phyloP scores from a whole-genome alignment of 2,888 invertebrate genomes.

The Pseudococcus viburni region DNA sequence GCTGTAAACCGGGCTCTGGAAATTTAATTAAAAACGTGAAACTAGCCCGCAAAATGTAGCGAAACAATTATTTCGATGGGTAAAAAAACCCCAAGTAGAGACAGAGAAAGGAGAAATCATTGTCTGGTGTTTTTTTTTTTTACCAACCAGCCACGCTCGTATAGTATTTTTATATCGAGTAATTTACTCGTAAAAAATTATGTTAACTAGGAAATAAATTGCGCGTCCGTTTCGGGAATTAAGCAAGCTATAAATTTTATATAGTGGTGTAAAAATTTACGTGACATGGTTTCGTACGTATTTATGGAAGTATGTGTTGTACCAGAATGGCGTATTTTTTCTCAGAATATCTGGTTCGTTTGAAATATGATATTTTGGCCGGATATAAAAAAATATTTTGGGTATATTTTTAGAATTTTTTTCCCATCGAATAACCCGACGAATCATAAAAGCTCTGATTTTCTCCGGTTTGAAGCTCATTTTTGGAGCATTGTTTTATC shows the following conservation, averaged over 20 bases:
- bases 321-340: background rate
- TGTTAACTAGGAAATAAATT: constrained; percentile 54
- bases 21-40: constrained; percentile 58
- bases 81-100: background rate
- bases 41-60: constrained; percentile 57
- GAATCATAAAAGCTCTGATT: no score
- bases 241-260: constrained; percentile 35
- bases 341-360: background rate
- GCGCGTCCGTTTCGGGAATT: constrained; percentile 41
- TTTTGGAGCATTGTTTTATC: no score
- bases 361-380: background rate
- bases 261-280: constrained; percentile 18
- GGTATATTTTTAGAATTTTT: no score
- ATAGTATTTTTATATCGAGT: constrained; percentile 42
- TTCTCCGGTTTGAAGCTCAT: no score
- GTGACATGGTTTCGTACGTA: constrained; percentile 7
- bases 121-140: constrained; percentile 34
- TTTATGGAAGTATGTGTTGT: background rate
- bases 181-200: constrained; percentile 58
- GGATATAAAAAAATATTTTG: no score
- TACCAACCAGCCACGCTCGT: background rate
- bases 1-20: constrained; percentile 23
- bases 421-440: no score
- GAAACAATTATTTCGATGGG: constrained; percentile 46
- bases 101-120: constrained; percentile 38